Conservation (phyloP, 2,797 vertebrate species). For the Fistularia tabacaria region DNA sequence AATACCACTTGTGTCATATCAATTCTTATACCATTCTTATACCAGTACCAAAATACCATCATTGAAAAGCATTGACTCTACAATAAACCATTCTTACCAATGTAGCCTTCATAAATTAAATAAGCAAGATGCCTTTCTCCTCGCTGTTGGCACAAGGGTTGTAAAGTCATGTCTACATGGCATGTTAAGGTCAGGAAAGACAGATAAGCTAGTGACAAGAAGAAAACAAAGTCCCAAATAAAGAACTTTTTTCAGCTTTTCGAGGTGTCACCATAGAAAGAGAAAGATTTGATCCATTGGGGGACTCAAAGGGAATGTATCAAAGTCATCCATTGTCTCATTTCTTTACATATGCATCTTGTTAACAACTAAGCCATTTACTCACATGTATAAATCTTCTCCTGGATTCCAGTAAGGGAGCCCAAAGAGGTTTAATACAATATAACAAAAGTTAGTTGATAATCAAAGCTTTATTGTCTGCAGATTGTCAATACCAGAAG, state of each 20-base stretch:
- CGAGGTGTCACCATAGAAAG: conserved; percentile 31
- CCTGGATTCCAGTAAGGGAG: conserved; percentile 12
- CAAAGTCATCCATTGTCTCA: conserved; percentile 14
- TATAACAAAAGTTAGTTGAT: conserved; percentile 11
- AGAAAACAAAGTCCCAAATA: conserved; percentile 55
- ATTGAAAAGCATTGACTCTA: too few species aligned
- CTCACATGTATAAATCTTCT: conserved; percentile 19
- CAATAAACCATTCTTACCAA: neutral
- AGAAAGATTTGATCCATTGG: conserved; percentile 20
- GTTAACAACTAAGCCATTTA: conserved; percentile 15
- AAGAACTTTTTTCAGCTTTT: conserved; percentile 66
- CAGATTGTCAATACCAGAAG: conserved; percentile 27
- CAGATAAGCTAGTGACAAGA: conserved; percentile 65
- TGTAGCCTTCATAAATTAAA: conserved; percentile 17
- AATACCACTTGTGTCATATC: too few species aligned
- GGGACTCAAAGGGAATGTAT: conserved; percentile 6
- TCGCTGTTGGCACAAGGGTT: conserved; percentile 58
- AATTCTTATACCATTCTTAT: too few species aligned
- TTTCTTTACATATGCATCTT: conserved; percentile 22
- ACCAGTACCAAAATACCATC: too few species aligned
- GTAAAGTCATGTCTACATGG: conserved; percentile 70
- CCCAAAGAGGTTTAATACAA: conserved; percentile 1
- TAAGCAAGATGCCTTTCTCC: conserved; percentile 49
- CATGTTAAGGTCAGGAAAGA: conserved; percentile 66
- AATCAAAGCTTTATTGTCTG: conserved; percentile 26